phyloP scores from a whole-genome alignment of 2,888 invertebrate genomes.

The Heteromurus nitidus region DNA sequence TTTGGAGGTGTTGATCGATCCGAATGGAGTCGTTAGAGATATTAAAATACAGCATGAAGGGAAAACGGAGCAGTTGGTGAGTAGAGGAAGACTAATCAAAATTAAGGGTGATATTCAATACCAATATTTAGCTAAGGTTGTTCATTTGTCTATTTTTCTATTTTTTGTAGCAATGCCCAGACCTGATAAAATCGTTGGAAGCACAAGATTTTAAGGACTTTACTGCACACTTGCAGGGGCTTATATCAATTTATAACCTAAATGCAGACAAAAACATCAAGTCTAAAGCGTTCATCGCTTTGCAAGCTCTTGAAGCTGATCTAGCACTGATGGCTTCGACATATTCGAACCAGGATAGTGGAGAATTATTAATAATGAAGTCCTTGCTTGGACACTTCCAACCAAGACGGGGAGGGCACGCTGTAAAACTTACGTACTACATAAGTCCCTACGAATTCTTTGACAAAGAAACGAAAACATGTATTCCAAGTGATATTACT shows the following conservation, averaged over 20 bases:
- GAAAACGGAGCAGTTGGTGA: conserved; percentile 80
- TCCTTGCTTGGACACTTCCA: conserved; percentile 92
- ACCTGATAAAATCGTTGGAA: conserved; percentile 88
- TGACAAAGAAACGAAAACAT: conserved; percentile 83
- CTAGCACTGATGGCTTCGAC: conserved; percentile 78
- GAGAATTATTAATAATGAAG: conserved; percentile 77
- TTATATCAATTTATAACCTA: conserved; percentile 93
- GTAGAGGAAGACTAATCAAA: conserved; percentile 11
- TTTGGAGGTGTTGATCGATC: conserved; percentile 91
- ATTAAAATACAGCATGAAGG: conserved; percentile 95
- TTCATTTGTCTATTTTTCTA: no score
- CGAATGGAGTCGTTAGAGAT: conserved; percentile 89
- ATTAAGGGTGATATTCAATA: conserved; percentile 29
- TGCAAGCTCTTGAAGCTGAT: conserved; percentile 94
- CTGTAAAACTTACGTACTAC: conserved; percentile 95
- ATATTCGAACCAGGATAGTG: conserved; percentile 68
- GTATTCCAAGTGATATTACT: conserved; percentile 82
- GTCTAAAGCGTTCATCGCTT: conserved; percentile 92
- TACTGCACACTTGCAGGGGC: conserved; percentile 91
- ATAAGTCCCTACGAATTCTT: conserved; percentile 94
- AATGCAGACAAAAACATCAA: conserved; percentile 96
- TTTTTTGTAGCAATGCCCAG: conserved; percentile 87
- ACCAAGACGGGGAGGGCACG: conserved; percentile 89
- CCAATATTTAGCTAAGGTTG: no score
- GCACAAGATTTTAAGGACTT: conserved; percentile 94